Evolutionary conservation across 2,888 invertebrate genomes (phyloP).

Genomic region (Acanthoscelides obtectus): DNA sequence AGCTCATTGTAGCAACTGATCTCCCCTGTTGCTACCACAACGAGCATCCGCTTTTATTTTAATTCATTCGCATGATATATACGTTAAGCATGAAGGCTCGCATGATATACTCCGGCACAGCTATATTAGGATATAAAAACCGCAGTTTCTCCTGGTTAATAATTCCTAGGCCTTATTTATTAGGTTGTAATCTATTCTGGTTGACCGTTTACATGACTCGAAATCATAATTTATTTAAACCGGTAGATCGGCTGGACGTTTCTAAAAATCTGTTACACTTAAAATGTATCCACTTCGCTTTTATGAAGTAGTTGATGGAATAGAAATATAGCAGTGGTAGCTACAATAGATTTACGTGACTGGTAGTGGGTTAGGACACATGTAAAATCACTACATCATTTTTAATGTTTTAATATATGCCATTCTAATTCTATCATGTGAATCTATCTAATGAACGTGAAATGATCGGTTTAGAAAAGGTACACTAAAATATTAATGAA

Average conservation of each 20-base stretch:
- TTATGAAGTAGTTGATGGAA: not conserved
- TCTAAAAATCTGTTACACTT: not conserved
- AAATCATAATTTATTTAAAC: not conserved
- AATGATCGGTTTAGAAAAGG: too few relatives aligned
- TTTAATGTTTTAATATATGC: too few relatives aligned
- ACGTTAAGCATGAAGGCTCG: not conserved
- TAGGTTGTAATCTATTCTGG: not conserved
- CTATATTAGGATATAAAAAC: not conserved
- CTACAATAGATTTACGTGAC: too few relatives aligned
- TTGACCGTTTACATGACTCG: not conserved
- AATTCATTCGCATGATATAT: not conserved
- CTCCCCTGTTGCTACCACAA: not conserved
- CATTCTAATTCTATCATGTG: too few relatives aligned
- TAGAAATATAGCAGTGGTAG: not conserved
- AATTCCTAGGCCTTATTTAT: not conserved
- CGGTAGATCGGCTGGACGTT: not conserved
- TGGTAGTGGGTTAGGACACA: too few relatives aligned
- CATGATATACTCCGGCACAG: not conserved
- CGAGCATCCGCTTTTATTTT: not conserved
- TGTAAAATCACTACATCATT: too few relatives aligned
- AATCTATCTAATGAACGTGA: too few relatives aligned
- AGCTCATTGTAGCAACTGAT: not conserved
- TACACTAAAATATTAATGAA: too few relatives aligned
- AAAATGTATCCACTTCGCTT: not conserved
- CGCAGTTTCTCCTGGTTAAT: not conserved